Conservation (phyloP, 2,797 vertebrate genomes). For the Vultur gryphus region DNA sequence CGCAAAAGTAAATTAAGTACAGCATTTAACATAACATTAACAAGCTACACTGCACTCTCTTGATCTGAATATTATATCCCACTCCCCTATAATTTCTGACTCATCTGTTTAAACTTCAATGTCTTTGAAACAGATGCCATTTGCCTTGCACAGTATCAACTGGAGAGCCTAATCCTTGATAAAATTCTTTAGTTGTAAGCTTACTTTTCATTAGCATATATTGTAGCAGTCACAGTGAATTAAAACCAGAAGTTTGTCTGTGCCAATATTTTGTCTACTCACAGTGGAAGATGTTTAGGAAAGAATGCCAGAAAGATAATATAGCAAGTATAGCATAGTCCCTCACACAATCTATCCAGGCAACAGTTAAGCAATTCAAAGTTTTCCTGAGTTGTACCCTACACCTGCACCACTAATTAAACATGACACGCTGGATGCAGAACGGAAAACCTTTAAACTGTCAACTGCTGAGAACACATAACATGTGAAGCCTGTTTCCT, state of each 20-base stretch:
- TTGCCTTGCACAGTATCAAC: background rate
- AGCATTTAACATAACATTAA: background rate
- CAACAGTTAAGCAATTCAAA: background rate
- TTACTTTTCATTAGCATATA: background rate
- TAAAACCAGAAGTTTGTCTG: background rate
- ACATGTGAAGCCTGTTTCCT: background rate
- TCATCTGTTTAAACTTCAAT: background rate
- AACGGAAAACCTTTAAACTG: background rate
- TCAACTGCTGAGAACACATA: background rate
- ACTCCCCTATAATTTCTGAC: background rate
- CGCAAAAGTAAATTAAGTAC: background rate
- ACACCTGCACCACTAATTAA: background rate
- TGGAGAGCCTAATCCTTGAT: background rate
- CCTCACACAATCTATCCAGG: background rate
- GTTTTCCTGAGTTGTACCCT: background rate
- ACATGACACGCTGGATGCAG: background rate
- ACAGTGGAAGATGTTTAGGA: background rate
- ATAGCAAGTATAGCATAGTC: fast-evolving
- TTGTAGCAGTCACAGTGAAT: background rate
- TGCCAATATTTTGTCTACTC: background rate
- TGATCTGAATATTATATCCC: background rate
- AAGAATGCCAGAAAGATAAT: background rate
- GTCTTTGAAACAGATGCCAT: background rate
- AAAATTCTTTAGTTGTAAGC: background rate
- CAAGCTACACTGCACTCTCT: background rate